Base-by-base conservation (phyloP, 2,113 vertebrate genomes). In the Ovis canadensis region DNA sequence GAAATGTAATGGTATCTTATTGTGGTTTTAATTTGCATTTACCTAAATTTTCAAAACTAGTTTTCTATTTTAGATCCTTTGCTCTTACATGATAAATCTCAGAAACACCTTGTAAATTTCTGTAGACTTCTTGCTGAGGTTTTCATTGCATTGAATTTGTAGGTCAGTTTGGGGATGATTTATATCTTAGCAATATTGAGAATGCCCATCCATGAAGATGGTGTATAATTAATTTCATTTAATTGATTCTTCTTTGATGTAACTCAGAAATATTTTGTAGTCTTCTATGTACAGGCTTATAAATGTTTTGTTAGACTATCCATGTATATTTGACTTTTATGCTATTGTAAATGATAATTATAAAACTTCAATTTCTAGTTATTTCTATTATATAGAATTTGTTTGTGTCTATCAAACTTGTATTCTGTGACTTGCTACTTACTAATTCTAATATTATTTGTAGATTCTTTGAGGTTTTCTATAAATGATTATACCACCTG, bases 401-500 rank as follows among this genome's bases (percentile, higher is more conserved):
- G 54, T 64, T n/a, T 85, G 19, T 74, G 10, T 85, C 83, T 52
- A 50, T 57, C 90, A 25, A 50, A 52, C 43, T 83, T 90, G 4
- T 90, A 74, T 84, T n/a, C 54, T 77, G 33, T 59, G 27, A 90
- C 43, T 89, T 90, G n/a, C 6, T 74, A 50, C 27, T 90, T 90
- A 90, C 31, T 90, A 40, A 57, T 77, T 60, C 12, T 52, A 43
- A 15, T 90, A 90, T 52, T 19, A 33, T 77, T 60, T 95, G 6
- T 77, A 60, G 43, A 90, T 90, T 90, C 52, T 90, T 84, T 77
- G 88, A 60, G 80, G n/a, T 90, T 95, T 90, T 95, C 64, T 62
- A 33, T 36, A 54, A 82, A 52, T 84, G 43, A 60, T 85, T 15
- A 27, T 95, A 23, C 52, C 27, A 45, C 54, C 33, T 54, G 10